Conservation (phyloP, 2,888 invertebrate genomes). For the Phrixothrix hirtus region DNA sequence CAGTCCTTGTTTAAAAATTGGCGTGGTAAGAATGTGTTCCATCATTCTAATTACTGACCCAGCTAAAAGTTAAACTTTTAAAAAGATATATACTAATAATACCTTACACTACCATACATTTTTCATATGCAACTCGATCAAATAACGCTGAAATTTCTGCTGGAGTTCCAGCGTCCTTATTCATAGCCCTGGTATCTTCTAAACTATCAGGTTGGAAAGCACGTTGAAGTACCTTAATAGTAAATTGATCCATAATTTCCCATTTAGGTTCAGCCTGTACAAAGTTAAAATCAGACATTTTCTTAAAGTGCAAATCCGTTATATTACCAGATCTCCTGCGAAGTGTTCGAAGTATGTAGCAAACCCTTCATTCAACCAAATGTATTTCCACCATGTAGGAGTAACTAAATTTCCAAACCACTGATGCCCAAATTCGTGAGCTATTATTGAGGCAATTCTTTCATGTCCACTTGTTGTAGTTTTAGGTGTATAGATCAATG, state of each 20-base stretch:
- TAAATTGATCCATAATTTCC: conserved; percentile 21
- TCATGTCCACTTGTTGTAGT: conserved; percentile 55
- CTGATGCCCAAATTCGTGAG: conserved; percentile 72
- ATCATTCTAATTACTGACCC: conserved; percentile 61
- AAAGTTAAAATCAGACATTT: not conserved
- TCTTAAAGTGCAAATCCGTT: not conserved
- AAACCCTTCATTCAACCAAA: conserved; percentile 73
- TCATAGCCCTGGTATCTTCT: conserved; percentile 57
- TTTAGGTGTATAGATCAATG: conserved; percentile 59
- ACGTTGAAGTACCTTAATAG: conserved; percentile 8
- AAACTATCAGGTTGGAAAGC: conserved; percentile 18
- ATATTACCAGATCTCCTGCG: conserved; percentile 47
- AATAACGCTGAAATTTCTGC: conserved; percentile 64
- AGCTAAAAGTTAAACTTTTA: conserved; percentile 54
- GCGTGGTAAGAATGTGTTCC: conserved; percentile 24
- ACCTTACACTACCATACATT: conserved; percentile 26
- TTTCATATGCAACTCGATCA: conserved; percentile 16
- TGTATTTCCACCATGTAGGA: conserved; percentile 66
- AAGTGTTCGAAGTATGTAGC: conserved; percentile 63
- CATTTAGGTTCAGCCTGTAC: conserved; percentile 12
- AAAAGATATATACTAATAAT: conserved; percentile 1
- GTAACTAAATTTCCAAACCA: conserved; percentile 72
- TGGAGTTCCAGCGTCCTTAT: conserved; percentile 60
- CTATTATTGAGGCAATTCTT: conserved; percentile 58
- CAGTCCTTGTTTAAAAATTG: conserved; percentile 21